Percentiles rank a stretch among this genome's conserved stretches.
Conservation (phyloP, 2,113 vertebrate genomes). For the Phoxinus phoxinus region DNA sequence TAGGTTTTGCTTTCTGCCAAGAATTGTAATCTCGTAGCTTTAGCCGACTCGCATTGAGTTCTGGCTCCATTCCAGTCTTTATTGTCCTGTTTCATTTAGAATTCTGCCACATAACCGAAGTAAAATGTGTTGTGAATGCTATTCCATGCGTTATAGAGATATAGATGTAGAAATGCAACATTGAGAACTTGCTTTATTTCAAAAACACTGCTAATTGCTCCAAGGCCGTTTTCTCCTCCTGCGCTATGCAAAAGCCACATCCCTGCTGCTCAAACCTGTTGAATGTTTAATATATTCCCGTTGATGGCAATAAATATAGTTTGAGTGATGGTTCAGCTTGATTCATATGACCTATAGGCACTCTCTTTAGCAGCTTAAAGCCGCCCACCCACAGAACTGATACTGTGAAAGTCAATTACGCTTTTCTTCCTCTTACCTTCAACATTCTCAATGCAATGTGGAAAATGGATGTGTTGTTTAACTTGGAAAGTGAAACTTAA, state of each 20-base stretch:
- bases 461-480: not conserved
- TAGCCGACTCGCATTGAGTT: not conserved
- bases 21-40: not conserved
- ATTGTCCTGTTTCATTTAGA: not conserved
- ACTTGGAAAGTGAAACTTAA: not conserved
- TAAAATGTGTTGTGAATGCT: not conserved
- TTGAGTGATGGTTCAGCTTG: not conserved
- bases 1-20: not conserved
- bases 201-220: not conserved
- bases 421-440: not conserved
- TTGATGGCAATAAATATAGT: not conserved
- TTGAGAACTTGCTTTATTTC: not conserved
- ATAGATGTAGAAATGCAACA: not conserved
- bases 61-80: not conserved
- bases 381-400: slow-evolving; percentile 2
- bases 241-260: not conserved
- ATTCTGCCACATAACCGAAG: not conserved
- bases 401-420: too few relatives aligned
- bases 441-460: not conserved
- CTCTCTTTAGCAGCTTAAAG: slow-evolving; percentile 5
- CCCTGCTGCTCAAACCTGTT: not conserved
- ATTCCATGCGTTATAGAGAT: not conserved
- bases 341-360: not conserved
- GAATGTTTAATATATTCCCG: not conserved
- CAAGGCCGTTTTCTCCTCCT: not conserved